Base-by-base conservation (phyloP, 2,888 invertebrate genomes). In the Halictus quadricinctus region DNA sequence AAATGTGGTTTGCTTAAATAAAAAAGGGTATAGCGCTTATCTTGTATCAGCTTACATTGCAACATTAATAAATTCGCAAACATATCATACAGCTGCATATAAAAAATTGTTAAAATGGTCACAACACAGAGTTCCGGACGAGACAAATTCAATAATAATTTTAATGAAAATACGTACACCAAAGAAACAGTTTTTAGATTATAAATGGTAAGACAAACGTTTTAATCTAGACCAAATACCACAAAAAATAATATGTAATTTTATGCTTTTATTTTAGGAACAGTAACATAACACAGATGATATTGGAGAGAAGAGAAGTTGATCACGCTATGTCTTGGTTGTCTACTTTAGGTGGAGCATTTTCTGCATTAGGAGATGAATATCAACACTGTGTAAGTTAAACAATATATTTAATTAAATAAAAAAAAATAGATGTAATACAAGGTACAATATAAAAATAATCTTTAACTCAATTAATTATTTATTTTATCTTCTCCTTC, bases 271-370 rank as follows among this genome's bases (percentile, higher is more conserved):
- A 72, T 76, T 93, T 69, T 76, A 96, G 96, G 96, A 96, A 96
- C 90, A 92, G 95, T 64, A 95, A 95, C 90, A 92, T 96, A 60
- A 94, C 94, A 25, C 87, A 92, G 72, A 94, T 96, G 91, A 93
- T 95, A 7, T 93, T 96, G 95, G 97, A 97, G 88, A 96, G 96
- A 90, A 95, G 97, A 87, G 98, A 98, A 95, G 95, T 98, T 90
- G 98, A 98, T 90, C 96, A 97, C 95, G 96, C 98, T 48, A 96
- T 99, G 96, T 98, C 98, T 29, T 99, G 99, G 98, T 95, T 99
- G 43, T 99, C 99, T 36, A 99, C 99, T 0, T 95, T 99, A 25
- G 99, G 99, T 4, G 99, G 99, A 73, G 99, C 98, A 1, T 99
- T 98, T 95, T 99, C 99, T 3, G 98, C 99, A 1, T 95, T 99